Conservation (phyloP, 2,888 invertebrate species). For the Orthosia incerta region DNA sequence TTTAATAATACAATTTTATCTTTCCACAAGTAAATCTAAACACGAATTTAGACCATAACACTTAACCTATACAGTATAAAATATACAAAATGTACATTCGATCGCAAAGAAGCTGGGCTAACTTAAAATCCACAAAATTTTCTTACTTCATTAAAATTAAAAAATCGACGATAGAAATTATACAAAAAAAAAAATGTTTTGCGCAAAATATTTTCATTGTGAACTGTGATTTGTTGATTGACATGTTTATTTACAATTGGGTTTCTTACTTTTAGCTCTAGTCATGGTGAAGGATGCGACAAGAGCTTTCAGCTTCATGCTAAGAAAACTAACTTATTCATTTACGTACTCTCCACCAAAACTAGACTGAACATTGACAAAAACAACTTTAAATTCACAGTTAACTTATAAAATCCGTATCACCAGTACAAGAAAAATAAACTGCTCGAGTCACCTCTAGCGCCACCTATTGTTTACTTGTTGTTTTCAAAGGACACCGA, state of each 20-base stretch:
- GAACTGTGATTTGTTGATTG: constrained; percentile 55
- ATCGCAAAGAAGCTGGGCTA: constrained; percentile 63
- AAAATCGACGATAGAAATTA: constrained; percentile 59
- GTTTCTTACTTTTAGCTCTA: constrained; percentile 4
- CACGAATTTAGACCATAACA: constrained; percentile 55
- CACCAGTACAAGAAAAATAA: constrained; percentile 18
- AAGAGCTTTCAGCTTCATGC: background rate
- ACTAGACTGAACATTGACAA: constrained; percentile 6
- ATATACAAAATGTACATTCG: constrained; percentile 76
- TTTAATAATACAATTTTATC: constrained; percentile 7
- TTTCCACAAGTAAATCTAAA: constrained; percentile 58
- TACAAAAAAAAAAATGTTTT: constrained; percentile 48
- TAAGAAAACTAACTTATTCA: constrained; percentile 6
- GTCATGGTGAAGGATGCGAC: constrained; percentile 4
- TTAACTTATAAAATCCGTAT: constrained; percentile 21
- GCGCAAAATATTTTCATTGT: constrained; percentile 55
- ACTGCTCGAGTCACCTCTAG: constrained; percentile 21
- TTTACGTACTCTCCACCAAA: constrained; percentile 2
- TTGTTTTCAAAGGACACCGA: constrained; percentile 30
- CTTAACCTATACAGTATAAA: constrained; percentile 72
- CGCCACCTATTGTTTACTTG: constrained; percentile 43
- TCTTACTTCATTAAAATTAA: constrained; percentile 54
- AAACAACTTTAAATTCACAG: constrained; percentile 33
- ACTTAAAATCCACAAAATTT: constrained; percentile 59
- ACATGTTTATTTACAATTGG: constrained; percentile 57